Base-by-base conservation (phyloP, 2,888 invertebrate genomes). In the Saturnia pavonia region DNA sequence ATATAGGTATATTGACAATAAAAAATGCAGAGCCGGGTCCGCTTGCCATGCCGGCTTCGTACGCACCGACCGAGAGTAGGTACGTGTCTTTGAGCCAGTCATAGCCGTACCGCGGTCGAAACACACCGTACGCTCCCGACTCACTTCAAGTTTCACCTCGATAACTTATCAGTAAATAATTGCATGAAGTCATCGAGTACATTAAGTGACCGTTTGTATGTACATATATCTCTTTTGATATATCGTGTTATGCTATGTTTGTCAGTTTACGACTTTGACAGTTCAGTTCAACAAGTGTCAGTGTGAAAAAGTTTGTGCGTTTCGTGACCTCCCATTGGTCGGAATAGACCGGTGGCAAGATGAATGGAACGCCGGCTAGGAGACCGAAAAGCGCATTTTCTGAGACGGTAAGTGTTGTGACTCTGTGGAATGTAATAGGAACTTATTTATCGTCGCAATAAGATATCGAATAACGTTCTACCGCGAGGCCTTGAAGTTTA, bases 181-280 rank as follows among this genome's bases (percentile, higher is more conserved):
- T 90, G 88, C 84, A 92, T 92, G 92, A 91, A 92, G 91, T 93
- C 93, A 93, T 91, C 92, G 91, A 89, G 90, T 85, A 82, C 89
- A 88, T 88, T 88, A 88, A 90, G 85, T 89, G 82, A 68, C 71
- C 77, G 71, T 71, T 71, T 71, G 72, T 66, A 73, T 75, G 72
- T 73, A 74, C 69, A 75, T 75, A 69, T 40, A 57, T 72, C 69
- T 75, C 77, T 71, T 74, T 75, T 73, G 72, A 42, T 79, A 80
- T 82, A 82, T 82, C 42, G 51, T 67, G 54, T 54, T 54, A 67
- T 60, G 25, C 54, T 9, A 45, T 54, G 66, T 67, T 42, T 45
- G 57, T 77, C 78, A 78, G 79, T 83, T 82, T 77, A 78, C 76
- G 80, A 85, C 85, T 89, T 88, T 88, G 85, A 85, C 86, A 87